A percentile compares a stretch with the other conserved stretches of the same genome.
Evolutionary conservation across 2,888 invertebrate species (phyloP).

Genomic region (Brachyopa scutellaris): DNA sequence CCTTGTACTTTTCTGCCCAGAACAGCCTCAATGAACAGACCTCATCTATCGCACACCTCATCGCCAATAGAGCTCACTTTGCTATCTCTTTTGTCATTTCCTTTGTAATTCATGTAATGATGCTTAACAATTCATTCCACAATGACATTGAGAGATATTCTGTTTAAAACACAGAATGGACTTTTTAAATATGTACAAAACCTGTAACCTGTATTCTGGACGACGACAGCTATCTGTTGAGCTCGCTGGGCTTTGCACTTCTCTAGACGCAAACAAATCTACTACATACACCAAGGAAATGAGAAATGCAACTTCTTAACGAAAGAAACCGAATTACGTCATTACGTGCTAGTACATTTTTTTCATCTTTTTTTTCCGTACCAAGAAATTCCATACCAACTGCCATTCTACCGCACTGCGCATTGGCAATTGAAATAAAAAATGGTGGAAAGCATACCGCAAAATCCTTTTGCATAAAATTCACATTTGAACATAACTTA

Average conservation of each 20-base stretch:
- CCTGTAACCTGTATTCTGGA: too few species aligned
- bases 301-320: slow-evolving; percentile 40
- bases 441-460: slow-evolving; percentile 49
- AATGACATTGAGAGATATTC: too few species aligned
- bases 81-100: too few species aligned
- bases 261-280: slow-evolving; percentile 26
- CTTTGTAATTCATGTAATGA: too few species aligned
- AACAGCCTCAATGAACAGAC: too few species aligned
- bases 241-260: slow-evolving; percentile 31
- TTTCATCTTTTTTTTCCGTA: slow-evolving; percentile 7
- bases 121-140: too few species aligned
- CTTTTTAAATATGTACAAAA: too few species aligned
- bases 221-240: too few species aligned
- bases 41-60: too few species aligned
- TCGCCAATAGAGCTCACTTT: too few species aligned
- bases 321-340: slow-evolving; percentile 59
- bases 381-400: slow-evolving; percentile 51
- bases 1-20: too few species aligned
- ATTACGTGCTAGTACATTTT: slow-evolving; percentile 40
- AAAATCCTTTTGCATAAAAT: slow-evolving; percentile 7
- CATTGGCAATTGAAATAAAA: slow-evolving; percentile 49
- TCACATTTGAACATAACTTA: neutral
- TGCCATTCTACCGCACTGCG: slow-evolving; percentile 60
- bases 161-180: too few species aligned
- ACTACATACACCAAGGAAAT: slow-evolving; percentile 9